phyloP scores from a whole-genome alignment of 2,797 vertebrate genomes.

The Lepilemur septentrionalis region DNA sequence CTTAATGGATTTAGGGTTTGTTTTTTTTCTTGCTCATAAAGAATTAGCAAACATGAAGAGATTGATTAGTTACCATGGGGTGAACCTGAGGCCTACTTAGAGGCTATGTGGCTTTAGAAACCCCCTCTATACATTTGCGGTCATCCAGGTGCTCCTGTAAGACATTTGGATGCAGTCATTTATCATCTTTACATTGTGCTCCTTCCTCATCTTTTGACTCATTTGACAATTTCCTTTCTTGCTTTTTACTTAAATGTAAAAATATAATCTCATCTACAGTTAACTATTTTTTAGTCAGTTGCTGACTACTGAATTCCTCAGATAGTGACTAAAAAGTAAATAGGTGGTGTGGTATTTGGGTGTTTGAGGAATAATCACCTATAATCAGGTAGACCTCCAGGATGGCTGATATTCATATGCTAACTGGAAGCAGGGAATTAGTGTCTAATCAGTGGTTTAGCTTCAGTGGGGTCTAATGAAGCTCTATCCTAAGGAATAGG shows the following conservation, averaged over 20 bases:
- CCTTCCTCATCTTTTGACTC: slow-evolving; percentile 41
- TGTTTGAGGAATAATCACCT: slow-evolving; percentile 27
- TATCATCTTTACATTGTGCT: slow-evolving; percentile 35
- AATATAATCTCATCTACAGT: neutral
- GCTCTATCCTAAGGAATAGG: neutral
- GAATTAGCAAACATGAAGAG: slow-evolving; percentile 39
- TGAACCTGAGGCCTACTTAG: slow-evolving; percentile 1
- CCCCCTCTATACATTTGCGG: neutral
- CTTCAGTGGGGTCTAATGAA: neutral
- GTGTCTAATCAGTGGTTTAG: slow-evolving; percentile 35
- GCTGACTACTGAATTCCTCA: slow-evolving; percentile 20
- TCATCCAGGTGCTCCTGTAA: neutral
- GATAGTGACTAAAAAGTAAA: slow-evolving; percentile 49
- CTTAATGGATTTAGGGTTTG: slow-evolving; percentile 41
- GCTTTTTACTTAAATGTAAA: slow-evolving; percentile 50
- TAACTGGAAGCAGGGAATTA: slow-evolving; percentile 40
- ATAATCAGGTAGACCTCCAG: neutral
- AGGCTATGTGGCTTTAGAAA: slow-evolving; percentile 34
- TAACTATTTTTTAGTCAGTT: slow-evolving; percentile 41
- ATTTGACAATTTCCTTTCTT: slow-evolving; percentile 51
- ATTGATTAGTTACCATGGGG: neutral
- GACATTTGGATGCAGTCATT: neutral
- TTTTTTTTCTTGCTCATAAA: neutral
- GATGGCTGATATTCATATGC: neutral
- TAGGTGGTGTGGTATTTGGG: neutral